phyloP scores from a whole-genome alignment of 2,888 invertebrate genomes.

The Ceramica pisi region DNA sequence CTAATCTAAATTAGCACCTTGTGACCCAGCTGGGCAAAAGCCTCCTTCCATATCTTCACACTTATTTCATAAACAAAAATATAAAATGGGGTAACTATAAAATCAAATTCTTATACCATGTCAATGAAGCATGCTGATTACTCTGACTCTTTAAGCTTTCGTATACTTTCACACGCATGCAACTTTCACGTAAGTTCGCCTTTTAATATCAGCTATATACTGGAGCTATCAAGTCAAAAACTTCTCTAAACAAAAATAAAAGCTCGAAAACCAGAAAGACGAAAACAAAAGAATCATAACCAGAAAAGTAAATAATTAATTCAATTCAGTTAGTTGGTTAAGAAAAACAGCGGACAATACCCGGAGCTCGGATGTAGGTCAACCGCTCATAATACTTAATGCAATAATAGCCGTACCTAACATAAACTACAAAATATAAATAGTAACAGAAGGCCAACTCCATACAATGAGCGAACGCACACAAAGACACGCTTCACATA shows the following conservation, averaged over 20 bases:
- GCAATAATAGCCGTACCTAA: conserved; percentile 19
- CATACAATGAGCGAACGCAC: no score
- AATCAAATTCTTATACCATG: neutral
- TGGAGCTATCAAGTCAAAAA: neutral
- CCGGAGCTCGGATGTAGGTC: conserved; percentile 20
- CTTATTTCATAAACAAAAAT: neutral
- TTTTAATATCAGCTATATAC: neutral
- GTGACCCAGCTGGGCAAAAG: no score
- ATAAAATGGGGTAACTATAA: neutral
- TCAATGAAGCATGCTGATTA: neutral
- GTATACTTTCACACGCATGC: no score
- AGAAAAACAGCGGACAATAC: conserved; percentile 20
- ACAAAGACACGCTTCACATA: no score
- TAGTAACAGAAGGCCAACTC: neutral
- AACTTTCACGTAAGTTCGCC: neutral
- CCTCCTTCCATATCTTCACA: no score
- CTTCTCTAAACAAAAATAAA: conserved; percentile 1
- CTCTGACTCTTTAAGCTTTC: no score
- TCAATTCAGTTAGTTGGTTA: conserved; percentile 19
- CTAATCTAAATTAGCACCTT: no score
- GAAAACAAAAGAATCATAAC: conserved; percentile 10
- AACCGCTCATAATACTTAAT: conserved; percentile 26
- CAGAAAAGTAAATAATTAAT: conserved; percentile 30
- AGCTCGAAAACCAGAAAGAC: neutral
- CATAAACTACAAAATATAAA: neutral